phyloP scores from a whole-genome alignment of 1,140 invertebrate species.

The Drosophila saltans region DNA sequence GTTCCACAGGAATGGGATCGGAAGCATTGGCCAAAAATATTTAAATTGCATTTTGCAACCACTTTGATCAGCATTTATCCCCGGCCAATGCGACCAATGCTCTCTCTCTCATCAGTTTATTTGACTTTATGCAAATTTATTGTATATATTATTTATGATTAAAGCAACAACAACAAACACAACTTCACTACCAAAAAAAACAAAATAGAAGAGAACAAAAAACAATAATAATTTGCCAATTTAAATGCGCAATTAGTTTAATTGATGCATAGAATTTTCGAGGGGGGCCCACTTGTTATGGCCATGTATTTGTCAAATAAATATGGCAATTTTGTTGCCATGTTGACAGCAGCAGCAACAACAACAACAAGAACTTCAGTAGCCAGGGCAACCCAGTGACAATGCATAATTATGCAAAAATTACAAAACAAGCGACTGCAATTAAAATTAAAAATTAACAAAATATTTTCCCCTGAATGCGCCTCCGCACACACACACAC shows the following conservation, averaged over 20 bases:
- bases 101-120: constrained; percentile 29
- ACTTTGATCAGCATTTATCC: constrained; percentile 16
- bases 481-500: constrained; percentile 22
- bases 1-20: constrained; percentile 20
- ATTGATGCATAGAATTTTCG: constrained; percentile 40
- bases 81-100: constrained; percentile 13
- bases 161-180: constrained; percentile 18
- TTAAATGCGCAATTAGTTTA: constrained; percentile 65
- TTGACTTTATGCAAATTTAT: constrained; percentile 63
- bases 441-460: constrained; percentile 80
- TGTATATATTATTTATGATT: constrained; percentile 69
- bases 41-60: constrained; percentile 32
- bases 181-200: no score
- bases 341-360: constrained; percentile 36
- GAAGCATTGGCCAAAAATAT: constrained; percentile 18
- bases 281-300: neutral
- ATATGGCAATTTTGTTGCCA: constrained; percentile 61
- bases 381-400: constrained; percentile 15
- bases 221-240: constrained; percentile 61
- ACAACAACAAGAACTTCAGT: neutral
- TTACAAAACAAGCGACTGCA: constrained; percentile 66
- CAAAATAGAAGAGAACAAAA: neutral
- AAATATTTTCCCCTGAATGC: constrained; percentile 61
- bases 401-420: constrained; percentile 73
- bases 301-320: constrained; percentile 54